Evolutionary conservation across 2,113 vertebrate species (phyloP).

Genomic region (Aptenodytes forsteri): DNA sequence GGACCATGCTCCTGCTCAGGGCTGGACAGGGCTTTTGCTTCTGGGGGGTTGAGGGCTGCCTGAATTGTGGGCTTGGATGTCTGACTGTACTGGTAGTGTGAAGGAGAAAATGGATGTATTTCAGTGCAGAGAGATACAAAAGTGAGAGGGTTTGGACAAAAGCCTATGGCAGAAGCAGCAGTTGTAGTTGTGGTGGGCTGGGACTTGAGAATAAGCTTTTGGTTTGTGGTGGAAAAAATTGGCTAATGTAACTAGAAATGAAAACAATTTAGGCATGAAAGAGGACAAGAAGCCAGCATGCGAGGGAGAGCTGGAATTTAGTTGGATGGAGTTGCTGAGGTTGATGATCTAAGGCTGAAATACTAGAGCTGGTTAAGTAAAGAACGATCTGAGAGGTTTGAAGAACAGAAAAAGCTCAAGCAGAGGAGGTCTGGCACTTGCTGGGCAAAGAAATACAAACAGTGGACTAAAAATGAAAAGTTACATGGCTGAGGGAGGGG

Average conservation of each 20-base stretch:
- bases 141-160: not conserved
- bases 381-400: not conserved
- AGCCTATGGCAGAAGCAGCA: not conserved
- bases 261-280: not conserved
- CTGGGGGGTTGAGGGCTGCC: not conserved
- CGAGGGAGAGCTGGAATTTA: not conserved
- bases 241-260: not conserved
- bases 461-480: not conserved
- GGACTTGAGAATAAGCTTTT: not conserved
- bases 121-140: not conserved
- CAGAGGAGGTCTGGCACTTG: not conserved
- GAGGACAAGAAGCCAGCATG: not conserved
- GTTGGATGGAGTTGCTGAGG: not conserved
- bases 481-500: not conserved
- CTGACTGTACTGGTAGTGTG: not conserved
- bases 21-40: not conserved
- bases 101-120: not conserved
- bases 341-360: not conserved
- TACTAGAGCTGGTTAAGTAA: not conserved
- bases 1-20: not conserved
- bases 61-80: not conserved
- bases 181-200: not conserved
- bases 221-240: not conserved
- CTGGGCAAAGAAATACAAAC: not conserved
- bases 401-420: not conserved